Evolutionary conservation across 2,888 invertebrate genomes (phyloP).

Genomic region (Agrotis clavis): DNA sequence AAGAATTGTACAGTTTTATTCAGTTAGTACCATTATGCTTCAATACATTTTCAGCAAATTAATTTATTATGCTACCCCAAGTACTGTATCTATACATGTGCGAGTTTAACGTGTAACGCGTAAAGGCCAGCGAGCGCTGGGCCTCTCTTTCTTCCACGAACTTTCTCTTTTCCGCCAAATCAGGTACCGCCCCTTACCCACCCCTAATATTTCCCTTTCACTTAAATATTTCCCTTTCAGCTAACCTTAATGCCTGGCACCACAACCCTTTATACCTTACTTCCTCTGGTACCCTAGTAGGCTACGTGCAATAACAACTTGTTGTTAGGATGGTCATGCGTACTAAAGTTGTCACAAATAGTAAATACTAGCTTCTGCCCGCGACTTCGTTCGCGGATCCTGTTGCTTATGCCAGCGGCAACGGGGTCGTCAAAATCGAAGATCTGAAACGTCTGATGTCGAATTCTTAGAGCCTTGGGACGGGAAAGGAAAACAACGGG

Average conservation of each 20-base stretch:
- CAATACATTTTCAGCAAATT: too few species aligned
- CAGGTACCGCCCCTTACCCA: background rate
- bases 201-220: conserved; percentile 24
- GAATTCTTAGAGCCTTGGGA: too few species aligned
- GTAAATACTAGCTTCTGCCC: too few species aligned
- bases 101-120: background rate
- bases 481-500: too few species aligned
- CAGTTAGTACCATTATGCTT: too few species aligned
- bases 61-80: background rate
- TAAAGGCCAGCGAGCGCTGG: background rate
- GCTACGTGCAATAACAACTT: conserved; percentile 36
- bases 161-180: conserved; percentile 8
- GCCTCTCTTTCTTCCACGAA: background rate
- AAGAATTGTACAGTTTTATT: too few species aligned
- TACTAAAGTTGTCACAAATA: background rate
- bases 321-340: conserved; percentile 22
- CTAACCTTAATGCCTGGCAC: background rate
- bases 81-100: background rate
- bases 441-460: too few species aligned
- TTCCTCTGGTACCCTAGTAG: conserved; percentile 42
- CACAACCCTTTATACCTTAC: background rate
- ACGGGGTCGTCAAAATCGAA: too few species aligned
- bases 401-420: too few species aligned
- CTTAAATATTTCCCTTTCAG: conserved; percentile 23
- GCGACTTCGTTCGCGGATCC: too few species aligned